These are phyloP conservation scores for Catonia carolina DNA, from an alignment of 2,888 invertebrate genomes.

Conservation along the genomic window DNA sequence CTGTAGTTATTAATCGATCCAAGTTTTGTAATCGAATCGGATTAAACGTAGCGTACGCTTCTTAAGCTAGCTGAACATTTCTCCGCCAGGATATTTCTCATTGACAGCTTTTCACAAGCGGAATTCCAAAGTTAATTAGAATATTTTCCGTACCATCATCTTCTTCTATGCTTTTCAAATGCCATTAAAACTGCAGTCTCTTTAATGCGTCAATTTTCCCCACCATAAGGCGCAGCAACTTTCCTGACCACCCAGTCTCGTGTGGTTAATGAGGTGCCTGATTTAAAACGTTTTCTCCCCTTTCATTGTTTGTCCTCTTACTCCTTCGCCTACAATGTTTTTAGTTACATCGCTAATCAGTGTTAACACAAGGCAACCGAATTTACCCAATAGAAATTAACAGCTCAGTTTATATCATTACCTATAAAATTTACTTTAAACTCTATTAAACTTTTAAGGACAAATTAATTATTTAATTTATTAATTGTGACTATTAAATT, in stretches of 20 bases:
- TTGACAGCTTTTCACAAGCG: conserved; percentile 8
- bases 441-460: too few species aligned
- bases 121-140: conserved; percentile 6
- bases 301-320: too few species aligned
- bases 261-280: background rate
- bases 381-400: too few species aligned
- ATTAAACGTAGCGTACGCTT: conserved; percentile 3
- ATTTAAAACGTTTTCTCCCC: conserved; percentile 3
- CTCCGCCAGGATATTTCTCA: conserved; percentile 3
- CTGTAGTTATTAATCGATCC: conserved; percentile 11
- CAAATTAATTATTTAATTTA: too few species aligned
- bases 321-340: too few species aligned
- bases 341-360: too few species aligned
- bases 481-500: too few species aligned
- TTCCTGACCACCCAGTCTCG: too few species aligned
- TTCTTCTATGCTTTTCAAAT: background rate
- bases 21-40: conserved; percentile 13
- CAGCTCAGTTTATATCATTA: too few species aligned
- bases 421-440: too few species aligned
- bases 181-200: background rate
- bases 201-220: conserved; percentile 10
- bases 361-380: too few species aligned
- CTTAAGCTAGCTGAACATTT: conserved; percentile 8
- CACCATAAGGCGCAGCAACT: background rate
- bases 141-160: background rate